Evolutionary conservation across 2,888 invertebrate species (phyloP), one percentile per base, ranked within the genome.

Genomic region (Geophilus truncorum): DNA sequence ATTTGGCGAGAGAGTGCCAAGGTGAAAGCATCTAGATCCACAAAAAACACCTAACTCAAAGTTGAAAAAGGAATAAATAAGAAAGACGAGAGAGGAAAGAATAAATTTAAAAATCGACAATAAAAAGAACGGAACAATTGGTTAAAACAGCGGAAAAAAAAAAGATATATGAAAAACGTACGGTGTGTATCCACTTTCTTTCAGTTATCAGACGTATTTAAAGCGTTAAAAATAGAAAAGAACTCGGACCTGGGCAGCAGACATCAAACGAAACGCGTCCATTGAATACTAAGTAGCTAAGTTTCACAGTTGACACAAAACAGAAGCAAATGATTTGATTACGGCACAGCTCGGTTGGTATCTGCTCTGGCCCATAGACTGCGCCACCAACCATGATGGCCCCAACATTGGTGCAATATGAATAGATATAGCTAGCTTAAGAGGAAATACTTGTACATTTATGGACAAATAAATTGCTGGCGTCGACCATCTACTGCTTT

Each of bases 361-460:
- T 62, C 62, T 25, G 15, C 62, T 62, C 25, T 62, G 62, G 12
- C 62, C 62, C 25, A 62, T 62, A 62, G 62, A 62, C 62, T 62
- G 62, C 62, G 62, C 62, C 62, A 62, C 62, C 62, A 15, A 62
- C 62, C 62, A 28, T 62, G 62, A 62, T 62, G 62, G 62, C 25
- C 62, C 62, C 62, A 62, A 45, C 62, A 62, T 62, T 62, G 62
- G 62, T 15, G 62, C 62, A 62, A 62, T 62, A 62, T 62, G 62
- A 62, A 62, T 62, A 62, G 62, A 62, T 62, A 62, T 62, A 62
- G 62, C 62, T 62, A 62, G 62, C 62, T 62, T 62, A 62, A 25
- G 62, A 25, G 23, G 23, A 15, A 62, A 62, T 25, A 62, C 23
- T 62, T 62, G 62, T 62, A 62, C 62, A 62, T 62, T 62, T 62